These are phyloP conservation scores for Anarhynchus alexandrinus DNA, from an alignment of 2,113 vertebrate genomes.

Conservation along the genomic window DNA sequence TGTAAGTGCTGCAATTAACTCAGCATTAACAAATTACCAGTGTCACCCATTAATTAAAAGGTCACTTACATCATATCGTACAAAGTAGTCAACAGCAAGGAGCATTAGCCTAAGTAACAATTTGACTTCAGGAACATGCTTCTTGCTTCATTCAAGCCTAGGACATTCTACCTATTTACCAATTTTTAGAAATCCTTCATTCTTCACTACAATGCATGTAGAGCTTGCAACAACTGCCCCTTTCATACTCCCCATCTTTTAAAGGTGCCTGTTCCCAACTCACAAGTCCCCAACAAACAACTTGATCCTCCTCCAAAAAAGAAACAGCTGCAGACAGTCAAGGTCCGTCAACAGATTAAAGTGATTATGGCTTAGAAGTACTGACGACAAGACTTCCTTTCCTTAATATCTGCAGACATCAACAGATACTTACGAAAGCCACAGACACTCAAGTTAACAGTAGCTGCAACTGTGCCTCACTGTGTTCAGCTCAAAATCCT, in stretches of 20 bases:
- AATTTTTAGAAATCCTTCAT: background rate
- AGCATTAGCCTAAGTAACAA: background rate
- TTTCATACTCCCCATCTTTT: background rate
- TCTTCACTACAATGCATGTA: accelerated
- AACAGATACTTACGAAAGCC: background rate
- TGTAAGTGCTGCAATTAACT: background rate
- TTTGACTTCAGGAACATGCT: background rate
- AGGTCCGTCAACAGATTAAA: background rate
- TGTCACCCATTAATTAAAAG: background rate
- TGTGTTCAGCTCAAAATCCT: background rate
- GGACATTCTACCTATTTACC: background rate
- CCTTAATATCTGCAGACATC: background rate
- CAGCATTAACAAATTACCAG: background rate
- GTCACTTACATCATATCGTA: background rate
- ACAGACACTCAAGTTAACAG: background rate
- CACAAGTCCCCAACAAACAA: background rate
- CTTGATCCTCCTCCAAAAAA: background rate
- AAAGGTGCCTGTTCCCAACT: background rate
- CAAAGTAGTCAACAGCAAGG: background rate
- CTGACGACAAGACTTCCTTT: background rate
- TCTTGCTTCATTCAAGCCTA: background rate
- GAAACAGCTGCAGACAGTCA: background rate
- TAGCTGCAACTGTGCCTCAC: background rate
- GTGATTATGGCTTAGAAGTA: background rate
- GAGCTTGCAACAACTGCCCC: background rate